Evolutionary conservation across 2,888 invertebrate genomes (phyloP), one percentile per base, ranked within the genome.

Genomic region (Ophion obscuratus): DNA sequence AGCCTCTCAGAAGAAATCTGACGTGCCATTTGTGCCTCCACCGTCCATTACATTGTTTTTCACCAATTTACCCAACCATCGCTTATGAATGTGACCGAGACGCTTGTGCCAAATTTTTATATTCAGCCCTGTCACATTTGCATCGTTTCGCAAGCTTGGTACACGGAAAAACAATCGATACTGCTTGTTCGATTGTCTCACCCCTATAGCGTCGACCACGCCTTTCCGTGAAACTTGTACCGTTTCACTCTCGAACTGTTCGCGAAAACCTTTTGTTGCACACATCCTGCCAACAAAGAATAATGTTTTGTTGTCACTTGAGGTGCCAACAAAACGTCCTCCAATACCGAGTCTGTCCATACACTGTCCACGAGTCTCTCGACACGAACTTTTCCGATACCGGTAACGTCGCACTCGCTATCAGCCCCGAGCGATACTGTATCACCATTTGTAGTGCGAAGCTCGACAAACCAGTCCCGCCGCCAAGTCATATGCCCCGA

Each of bases 401-500:
- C 88, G 4, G 59, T 47, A n/a, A 89, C 79, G 9, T 76, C n/a
- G 44, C 89, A 90, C 59, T 70, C 24, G 10, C 67, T 64, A 62
- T 89, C 82, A 27, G 89, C 88, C 4, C 88, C 88, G 4, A 89
- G 86, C 20, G 68, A 40, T 40, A 88, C 85, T 10, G 73, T 11
- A 3, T 1, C 79, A 24, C 83, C 84, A n/a, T 2, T 79, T 14
- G 11, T 59, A 10, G 83, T 36, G 27, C 80, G 79, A 53, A 81
- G 88, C 31, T 88, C 79, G 27, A 77, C 64, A n/a, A 90, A 81
- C 89, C 88, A 89, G 40, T 89, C 88, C 20, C 81, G 68, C 53
- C 88, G 74, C 68, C 71, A 85, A 6, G 86, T 87, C 11, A 88
- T 20, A 24, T 87, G 88, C 27, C 66, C 78, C 31, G 88, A 87